Evolutionary conservation across 2,888 invertebrate genomes (phyloP).

Genomic region (Ornithoptera priamus): DNA sequence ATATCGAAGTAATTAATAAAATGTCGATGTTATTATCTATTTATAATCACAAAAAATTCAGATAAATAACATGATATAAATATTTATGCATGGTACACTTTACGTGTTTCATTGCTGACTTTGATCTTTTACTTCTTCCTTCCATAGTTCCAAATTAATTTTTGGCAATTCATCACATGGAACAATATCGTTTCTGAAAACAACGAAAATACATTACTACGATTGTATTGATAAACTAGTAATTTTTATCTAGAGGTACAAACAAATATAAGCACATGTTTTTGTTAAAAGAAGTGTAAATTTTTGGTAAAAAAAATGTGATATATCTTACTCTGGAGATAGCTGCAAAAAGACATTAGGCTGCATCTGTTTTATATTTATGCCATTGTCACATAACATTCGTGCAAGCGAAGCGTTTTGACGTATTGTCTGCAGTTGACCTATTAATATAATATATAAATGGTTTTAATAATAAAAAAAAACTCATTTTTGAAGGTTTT

Average conservation of each 20-base stretch:
- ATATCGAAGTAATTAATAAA: too few species aligned
- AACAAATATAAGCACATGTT: not conserved
- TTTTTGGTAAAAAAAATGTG: not conserved
- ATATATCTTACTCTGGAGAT: constrained; percentile 9
- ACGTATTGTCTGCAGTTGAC: constrained; percentile 29
- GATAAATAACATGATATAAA: too few species aligned
- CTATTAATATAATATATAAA: constrained; percentile 10
- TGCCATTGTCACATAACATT: constrained; percentile 28
- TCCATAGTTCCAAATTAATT: constrained; percentile 18
- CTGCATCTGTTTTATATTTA: constrained; percentile 28
- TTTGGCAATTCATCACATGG: constrained; percentile 10
- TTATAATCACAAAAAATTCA: too few species aligned
- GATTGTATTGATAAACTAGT: not conserved
- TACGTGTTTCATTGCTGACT: not conserved
- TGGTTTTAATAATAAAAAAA: not conserved
- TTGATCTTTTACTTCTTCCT: constrained; percentile 1
- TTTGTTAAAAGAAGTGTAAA: not conserved
- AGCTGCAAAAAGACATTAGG: constrained; percentile 26
- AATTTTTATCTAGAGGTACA: not conserved
- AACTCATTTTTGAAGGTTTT: not conserved
- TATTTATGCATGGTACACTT: too few species aligned
- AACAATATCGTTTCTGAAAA: constrained; percentile 21
- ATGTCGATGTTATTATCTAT: too few species aligned
- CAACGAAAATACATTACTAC: not conserved
- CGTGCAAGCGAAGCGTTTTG: constrained; percentile 27